Base-by-base conservation (phyloP, 2,888 invertebrate genomes). In the Trissoscelio sp. region DNA sequence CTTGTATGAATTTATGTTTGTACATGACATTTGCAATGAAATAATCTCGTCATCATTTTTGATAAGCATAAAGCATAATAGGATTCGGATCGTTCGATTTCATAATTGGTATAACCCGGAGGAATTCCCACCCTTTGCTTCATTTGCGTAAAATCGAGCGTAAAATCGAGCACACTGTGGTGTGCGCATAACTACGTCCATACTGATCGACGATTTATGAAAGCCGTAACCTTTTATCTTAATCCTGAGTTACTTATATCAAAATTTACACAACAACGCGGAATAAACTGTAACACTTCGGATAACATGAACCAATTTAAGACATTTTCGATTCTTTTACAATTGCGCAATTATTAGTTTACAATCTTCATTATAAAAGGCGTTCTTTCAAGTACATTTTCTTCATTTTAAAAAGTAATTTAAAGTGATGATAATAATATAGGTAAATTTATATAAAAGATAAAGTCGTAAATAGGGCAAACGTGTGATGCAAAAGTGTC, bases 51-150 rank as follows among this genome's bases (percentile, higher is more conserved):
- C 57, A 16, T 62, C 55, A 11, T 70, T 58, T 75, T 69, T 62
- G 64, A 70, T 70, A 70, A 66, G 11, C 73, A 20, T 53, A 31
- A 58, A 28, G 16, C 28, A 79, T 60, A 79, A 72, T 73, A 53
- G 46, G 66, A 67, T 73, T 67, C 18, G 73, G 73, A 53, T 37
- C n/a, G 44, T 44, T 60, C 44, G 60, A 39, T 73, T 74, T 74
- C 57, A 14, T 79, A 78, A 75, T 75, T 70, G 70, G 53, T 14
- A 66, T 82, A 44, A 67, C 83, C 83, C 60, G 62, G 9, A 82
- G 83, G 78, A 46, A 80, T 81, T 83, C 83, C 66, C 83, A 83
- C 80, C 83, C 83, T 83, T 80, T 83, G 69, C 0, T 60, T 78
- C 74, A 77, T 82, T 83, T 74, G 70, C 74, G 83, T 80, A 80